Evolutionary conservation across 2,888 invertebrate species (phyloP).

Genomic region (Hypolimnas misippus): DNA sequence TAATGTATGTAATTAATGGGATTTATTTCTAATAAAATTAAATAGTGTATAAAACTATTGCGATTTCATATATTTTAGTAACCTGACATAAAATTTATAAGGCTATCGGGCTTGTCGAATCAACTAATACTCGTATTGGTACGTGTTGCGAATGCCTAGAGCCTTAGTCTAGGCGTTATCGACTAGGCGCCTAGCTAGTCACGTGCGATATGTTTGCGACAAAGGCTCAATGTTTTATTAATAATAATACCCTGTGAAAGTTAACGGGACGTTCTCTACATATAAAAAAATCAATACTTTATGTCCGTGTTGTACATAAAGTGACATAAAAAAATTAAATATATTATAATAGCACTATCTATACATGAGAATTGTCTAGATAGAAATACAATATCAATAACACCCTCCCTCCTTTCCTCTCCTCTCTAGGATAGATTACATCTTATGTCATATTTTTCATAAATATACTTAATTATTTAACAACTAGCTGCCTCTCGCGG

Average conservation of each 20-base stretch:
- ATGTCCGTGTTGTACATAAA: neutral
- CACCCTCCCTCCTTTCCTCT: neutral
- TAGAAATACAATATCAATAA: neutral
- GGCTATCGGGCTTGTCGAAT: slow-evolving; percentile 61
- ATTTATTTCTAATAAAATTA: too few species aligned
- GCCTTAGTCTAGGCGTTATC: slow-evolving; percentile 40
- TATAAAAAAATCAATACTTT: neutral
- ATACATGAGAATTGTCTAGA: neutral
- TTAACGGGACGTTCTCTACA: slow-evolving; percentile 33
- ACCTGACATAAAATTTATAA: neutral
- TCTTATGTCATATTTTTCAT: neutral
- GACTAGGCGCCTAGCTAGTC: slow-evolving; percentile 54
- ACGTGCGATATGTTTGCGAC: slow-evolving; percentile 58
- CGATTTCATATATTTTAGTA: neutral
- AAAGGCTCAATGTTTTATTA: slow-evolving; percentile 35
- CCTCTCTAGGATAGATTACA: slow-evolving; percentile 1
- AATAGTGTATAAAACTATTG: neutral
- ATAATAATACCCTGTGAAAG: slow-evolving; percentile 43
- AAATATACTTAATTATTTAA: too few species aligned
- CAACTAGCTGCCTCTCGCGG: too few species aligned
- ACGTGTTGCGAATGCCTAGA: slow-evolving; percentile 64
- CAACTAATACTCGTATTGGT: slow-evolving; percentile 47
- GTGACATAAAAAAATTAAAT: neutral
- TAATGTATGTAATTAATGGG: too few species aligned
- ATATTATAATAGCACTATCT: neutral